Conservation (phyloP, 2,113 vertebrate genomes). For the Salvelinus namaycush region DNA sequence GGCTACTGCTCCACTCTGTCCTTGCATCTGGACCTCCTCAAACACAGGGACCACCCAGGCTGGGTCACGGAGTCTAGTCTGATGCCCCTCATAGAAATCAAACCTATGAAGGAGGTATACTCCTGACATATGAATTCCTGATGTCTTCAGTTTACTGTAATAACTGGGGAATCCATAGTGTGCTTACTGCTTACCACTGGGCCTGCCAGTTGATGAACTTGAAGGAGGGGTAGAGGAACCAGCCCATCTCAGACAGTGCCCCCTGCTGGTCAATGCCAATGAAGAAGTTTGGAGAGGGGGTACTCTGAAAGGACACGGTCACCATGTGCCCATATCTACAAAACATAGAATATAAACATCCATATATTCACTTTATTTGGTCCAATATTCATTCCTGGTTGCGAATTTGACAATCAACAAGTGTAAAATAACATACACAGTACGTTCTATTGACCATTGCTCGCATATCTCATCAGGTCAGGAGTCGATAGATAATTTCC, state of each 20-base stretch:
- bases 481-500: neutral
- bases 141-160: neutral
- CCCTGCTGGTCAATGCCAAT: constrained; percentile 73
- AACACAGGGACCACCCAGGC: constrained; percentile 68
- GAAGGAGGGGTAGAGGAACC: constrained; percentile 76
- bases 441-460: neutral
- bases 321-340: constrained; percentile 61
- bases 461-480: neutral
- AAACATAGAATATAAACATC: constrained; percentile 9
- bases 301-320: constrained; percentile 72
- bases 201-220: constrained; percentile 79
- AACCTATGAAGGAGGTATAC: constrained; percentile 61
- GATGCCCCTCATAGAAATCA: constrained; percentile 63
- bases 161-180: neutral
- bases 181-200: constrained; percentile 66
- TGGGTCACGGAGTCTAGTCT: constrained; percentile 53
- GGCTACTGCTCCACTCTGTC: constrained; percentile 66
- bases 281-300: constrained; percentile 73
- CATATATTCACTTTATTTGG: neutral
- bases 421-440: neutral
- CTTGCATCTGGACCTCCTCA: constrained; percentile 70
- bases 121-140: neutral
- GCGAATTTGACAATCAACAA: neutral
- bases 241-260: constrained; percentile 73
- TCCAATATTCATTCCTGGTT: neutral